These are phyloP conservation scores for Coelinius sp. DNA, from an alignment of 2,888 invertebrate species.

Conservation along the genomic window DNA sequence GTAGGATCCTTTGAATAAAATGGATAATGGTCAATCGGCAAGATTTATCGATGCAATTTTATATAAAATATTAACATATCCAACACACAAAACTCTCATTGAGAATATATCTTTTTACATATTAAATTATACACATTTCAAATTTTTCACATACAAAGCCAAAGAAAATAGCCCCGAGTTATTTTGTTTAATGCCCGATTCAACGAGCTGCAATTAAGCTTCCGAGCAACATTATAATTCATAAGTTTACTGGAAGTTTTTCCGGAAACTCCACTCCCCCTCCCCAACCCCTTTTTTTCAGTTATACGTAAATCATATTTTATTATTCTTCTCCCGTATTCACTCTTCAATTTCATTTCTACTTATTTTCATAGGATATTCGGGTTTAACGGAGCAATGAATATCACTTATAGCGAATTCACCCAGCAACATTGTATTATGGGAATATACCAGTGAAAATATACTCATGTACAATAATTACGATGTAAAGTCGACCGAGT, in stretches of 20 bases:
- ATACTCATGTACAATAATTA: background rate
- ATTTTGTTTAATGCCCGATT: slow-evolving; percentile 42
- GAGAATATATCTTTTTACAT: no score
- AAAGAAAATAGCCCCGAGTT: slow-evolving; percentile 22
- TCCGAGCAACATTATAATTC: slow-evolving; percentile 40
- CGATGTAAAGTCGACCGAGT: background rate
- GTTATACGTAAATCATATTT: slow-evolving; percentile 12
- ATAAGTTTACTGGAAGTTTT: slow-evolving; percentile 41
- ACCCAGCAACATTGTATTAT: background rate
- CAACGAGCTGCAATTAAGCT: slow-evolving; percentile 48
- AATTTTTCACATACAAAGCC: background rate
- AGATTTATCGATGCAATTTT: no score
- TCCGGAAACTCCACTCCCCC: slow-evolving; percentile 40
- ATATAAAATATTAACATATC: no score
- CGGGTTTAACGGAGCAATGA: slow-evolving; percentile 6
- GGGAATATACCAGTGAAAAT: background rate
- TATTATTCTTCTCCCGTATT: slow-evolving; percentile 21
- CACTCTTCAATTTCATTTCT: background rate
- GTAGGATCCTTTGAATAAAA: background rate
- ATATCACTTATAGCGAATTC: background rate
- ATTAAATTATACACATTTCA: no score
- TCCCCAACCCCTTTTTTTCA: background rate
- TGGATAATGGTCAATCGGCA: no score
- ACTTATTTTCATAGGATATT: background rate
- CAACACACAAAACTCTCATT: no score